Evolutionary conservation across 2,113 vertebrate genomes (phyloP), one percentile per base, ranked within the genome.

Genomic region (Vulpes ferrilata): DNA sequence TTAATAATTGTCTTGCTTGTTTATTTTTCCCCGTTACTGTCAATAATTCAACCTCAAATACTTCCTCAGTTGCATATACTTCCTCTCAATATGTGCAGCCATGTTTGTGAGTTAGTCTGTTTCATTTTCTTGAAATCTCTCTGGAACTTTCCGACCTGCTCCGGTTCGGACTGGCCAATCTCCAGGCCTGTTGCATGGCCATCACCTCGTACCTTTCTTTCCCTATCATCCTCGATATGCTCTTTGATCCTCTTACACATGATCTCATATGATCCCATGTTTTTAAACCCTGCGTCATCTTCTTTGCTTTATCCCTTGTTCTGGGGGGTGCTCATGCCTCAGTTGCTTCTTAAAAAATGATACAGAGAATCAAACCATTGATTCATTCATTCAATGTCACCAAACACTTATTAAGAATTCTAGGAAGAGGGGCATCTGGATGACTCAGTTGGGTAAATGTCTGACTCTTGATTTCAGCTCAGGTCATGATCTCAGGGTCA

Each of bases 21-120:
- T 93, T 97, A 84, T 96, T 97, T 97, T 82, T 5, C 43, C n/a
- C 35, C 89, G 38, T 60, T 97, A 82, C 85, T 94, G 59, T 79
- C 71, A 90, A 73, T 93, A 96, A 92, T 90, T 95, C 91, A 93
- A 35, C 30, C n/a, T 82, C 82, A 88, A 78, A 87, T 55, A 48
- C 53, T 35, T 96, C 48, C 76, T 90, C n/a, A 57, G 67, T 76
- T 90, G 55, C 32, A 57, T 60, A 78, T 7, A 94, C 88, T 82
- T 97, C 35, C 78, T 93, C 30, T 88, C 78, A 51, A 10, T 90
- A 35, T 84, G 30, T 94, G 88, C 69, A 59, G 7, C 23, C 4
- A 5, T 25, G 23, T 62, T 71, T 10, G 35, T 64, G 53, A 71
- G 60, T 82, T 87, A 67, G 81, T 84, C 53, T 27, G 22, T 57